These are phyloP conservation scores for Chrysoperla carnea DNA, from an alignment of 1,140 invertebrate species.

Conservation along the genomic window DNA sequence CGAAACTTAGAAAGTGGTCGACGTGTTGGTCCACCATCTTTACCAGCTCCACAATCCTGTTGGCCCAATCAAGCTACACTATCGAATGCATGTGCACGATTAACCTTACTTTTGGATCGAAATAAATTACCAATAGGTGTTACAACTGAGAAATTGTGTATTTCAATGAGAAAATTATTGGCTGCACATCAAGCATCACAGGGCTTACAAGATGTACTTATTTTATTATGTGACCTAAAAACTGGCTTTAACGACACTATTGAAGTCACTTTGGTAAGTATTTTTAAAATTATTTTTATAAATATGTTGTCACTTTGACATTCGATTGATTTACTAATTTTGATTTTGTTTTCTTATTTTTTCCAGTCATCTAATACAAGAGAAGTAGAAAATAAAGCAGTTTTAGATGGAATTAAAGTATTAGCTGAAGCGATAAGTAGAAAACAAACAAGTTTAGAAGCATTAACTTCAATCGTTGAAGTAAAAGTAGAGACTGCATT, in stretches of 20 bases:
- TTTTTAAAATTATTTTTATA: slow-evolving; percentile 1
- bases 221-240: slow-evolving; percentile 67
- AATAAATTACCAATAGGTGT: slow-evolving; percentile 44
- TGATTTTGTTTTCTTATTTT: too few relatives aligned
- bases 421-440: slow-evolving; percentile 53
- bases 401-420: slow-evolving; percentile 40
- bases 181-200: slow-evolving; percentile 37
- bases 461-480: slow-evolving; percentile 57
- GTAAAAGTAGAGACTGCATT: slow-evolving; percentile 55
- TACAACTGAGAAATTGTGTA: slow-evolving; percentile 52
- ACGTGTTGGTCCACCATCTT: slow-evolving; percentile 51
- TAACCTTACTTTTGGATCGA: slow-evolving; percentile 50
- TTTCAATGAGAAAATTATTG: slow-evolving; percentile 42
- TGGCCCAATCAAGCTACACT: slow-evolving; percentile 54
- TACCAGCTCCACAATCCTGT: slow-evolving; percentile 56
- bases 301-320: too few relatives aligned
- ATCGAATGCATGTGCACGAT: slow-evolving; percentile 53
- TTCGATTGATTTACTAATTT: too few relatives aligned
- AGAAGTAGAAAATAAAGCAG: slow-evolving; percentile 28
- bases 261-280: slow-evolving; percentile 69
- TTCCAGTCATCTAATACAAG: background rate
- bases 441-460: slow-evolving; percentile 37
- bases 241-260: slow-evolving; percentile 61
- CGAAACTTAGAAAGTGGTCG: slow-evolving; percentile 49
- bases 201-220: slow-evolving; percentile 31